These are phyloP conservation scores for Hypocryptadius cinnamomeus DNA, from an alignment of 2,113 vertebrate species.

Conservation along the genomic window DNA sequence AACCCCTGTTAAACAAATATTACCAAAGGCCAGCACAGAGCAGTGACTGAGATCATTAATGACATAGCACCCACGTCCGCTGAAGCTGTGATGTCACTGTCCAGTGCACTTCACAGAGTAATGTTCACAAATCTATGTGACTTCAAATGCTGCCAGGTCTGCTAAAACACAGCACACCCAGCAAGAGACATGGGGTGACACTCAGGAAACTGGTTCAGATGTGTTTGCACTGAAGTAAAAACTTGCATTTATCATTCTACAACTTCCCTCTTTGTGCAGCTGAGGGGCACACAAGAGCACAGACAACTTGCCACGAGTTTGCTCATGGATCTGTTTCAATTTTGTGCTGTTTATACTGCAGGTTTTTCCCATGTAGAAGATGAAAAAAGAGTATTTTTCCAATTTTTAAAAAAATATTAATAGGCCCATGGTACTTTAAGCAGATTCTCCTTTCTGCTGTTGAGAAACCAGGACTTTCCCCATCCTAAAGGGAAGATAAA, in stretches of 20 bases:
- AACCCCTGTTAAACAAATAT: neutral
- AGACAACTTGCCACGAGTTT: neutral
- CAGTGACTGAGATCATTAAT: neutral
- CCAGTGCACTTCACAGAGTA: neutral
- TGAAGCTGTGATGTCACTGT: neutral
- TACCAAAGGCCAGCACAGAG: neutral
- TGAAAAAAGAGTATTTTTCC: neutral
- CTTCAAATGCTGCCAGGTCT: neutral
- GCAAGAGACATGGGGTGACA: rapidly evolving
- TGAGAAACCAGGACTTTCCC: neutral
- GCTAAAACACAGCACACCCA: neutral
- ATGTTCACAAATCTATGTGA: neutral
- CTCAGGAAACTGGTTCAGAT: neutral
- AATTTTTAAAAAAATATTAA: neutral
- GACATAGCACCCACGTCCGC: neutral
- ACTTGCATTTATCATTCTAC: neutral
- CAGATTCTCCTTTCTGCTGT: neutral
- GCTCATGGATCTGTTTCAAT: neutral
- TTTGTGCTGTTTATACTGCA: neutral
- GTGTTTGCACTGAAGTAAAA: neutral
- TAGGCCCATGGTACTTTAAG: neutral
- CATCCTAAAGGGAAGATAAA: neutral
- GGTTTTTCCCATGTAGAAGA: neutral
- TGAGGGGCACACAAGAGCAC: neutral
- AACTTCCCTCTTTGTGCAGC: neutral